Conservation (phyloP, 2,888 invertebrate genomes). For the Mesorhabditis sp. region DNA sequence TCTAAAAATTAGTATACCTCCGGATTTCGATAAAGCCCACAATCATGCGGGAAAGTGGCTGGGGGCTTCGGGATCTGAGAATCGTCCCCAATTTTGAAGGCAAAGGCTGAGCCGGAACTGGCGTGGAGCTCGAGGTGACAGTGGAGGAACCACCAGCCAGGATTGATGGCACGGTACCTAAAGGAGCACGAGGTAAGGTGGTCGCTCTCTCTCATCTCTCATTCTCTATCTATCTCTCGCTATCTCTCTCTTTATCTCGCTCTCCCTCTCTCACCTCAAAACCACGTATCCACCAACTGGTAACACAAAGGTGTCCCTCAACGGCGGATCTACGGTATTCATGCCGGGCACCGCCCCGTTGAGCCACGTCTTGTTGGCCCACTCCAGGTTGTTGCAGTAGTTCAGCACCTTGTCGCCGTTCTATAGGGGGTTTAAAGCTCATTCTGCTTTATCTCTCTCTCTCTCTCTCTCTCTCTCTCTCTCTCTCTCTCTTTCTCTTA, state of each 20-base stretch:
- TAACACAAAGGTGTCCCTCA: constrained; percentile 56
- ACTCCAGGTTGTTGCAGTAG: constrained; percentile 26
- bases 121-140: constrained; percentile 53
- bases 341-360: constrained; percentile 40
- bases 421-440: background rate
- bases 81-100: constrained; percentile 40
- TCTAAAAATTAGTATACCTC: too few species aligned
- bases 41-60: constrained; percentile 35
- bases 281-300: constrained; percentile 58
- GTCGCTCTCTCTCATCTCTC: background rate
- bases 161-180: constrained; percentile 56
- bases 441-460: too few species aligned
- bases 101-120: constrained; percentile 55
- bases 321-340: constrained; percentile 42
- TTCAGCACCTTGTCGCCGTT: constrained; percentile 13
- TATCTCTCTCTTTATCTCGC: background rate
- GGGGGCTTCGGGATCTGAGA: constrained; percentile 48
- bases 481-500: constrained; percentile 6
- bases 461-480: too few species aligned
- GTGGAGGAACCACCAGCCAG: constrained; percentile 57
- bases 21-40: constrained; percentile 27
- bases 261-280: constrained; percentile 30
- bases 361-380: constrained; percentile 33
- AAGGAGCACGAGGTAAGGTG: constrained; percentile 5
- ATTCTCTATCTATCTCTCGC: too few species aligned